A percentile compares a stretch with the other conserved stretches of the same genome.
Evolutionary conservation across 2,113 vertebrate species (phyloP).

Genomic region (Misgurnus anguillicaudatus): DNA sequence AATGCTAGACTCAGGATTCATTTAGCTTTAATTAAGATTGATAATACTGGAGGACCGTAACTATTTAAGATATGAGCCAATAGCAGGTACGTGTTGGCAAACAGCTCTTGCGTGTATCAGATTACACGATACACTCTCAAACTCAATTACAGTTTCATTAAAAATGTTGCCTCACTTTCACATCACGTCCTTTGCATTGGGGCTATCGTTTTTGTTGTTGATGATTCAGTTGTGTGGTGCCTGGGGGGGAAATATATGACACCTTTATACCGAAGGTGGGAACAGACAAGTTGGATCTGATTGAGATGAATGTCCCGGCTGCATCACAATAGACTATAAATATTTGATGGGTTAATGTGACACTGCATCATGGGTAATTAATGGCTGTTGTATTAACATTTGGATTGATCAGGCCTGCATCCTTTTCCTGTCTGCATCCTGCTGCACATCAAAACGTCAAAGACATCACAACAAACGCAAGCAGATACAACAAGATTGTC

Average conservation of each 20-base stretch:
- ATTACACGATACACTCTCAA: conserved; percentile 7
- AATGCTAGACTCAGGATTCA: neutral
- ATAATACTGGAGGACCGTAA: neutral
- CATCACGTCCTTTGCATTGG: conserved; percentile 18
- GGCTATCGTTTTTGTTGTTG: conserved; percentile 37
- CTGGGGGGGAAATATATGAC: conserved; percentile 18
- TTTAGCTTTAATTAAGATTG: conserved; percentile 10
- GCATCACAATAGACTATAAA: conserved; percentile 37
- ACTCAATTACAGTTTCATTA: conserved; percentile 38
- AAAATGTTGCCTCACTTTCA: conserved; percentile 40
- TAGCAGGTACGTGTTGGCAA: conserved; percentile 3
- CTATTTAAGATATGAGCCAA: conserved; percentile 29
- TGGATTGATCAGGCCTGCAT: conserved; percentile 19
- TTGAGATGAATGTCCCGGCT: conserved; percentile 42
- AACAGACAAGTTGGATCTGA: conserved; percentile 11
- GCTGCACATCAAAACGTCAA: conserved; percentile 1
- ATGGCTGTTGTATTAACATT: conserved; percentile 25
- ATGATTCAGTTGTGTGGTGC: conserved; percentile 8
- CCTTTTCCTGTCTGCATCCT: conserved; percentile 18
- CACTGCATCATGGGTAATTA: conserved; percentile 39
- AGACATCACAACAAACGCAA: neutral
- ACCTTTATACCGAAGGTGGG: conserved; percentile 27
- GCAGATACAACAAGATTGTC: conserved; percentile 15
- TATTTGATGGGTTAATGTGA: conserved; percentile 38
- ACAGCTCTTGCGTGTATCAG: neutral